These are phyloP conservation scores for Parotocinclus haroldoi DNA, from an alignment of 2,797 vertebrate species.

Conservation along the genomic window DNA sequence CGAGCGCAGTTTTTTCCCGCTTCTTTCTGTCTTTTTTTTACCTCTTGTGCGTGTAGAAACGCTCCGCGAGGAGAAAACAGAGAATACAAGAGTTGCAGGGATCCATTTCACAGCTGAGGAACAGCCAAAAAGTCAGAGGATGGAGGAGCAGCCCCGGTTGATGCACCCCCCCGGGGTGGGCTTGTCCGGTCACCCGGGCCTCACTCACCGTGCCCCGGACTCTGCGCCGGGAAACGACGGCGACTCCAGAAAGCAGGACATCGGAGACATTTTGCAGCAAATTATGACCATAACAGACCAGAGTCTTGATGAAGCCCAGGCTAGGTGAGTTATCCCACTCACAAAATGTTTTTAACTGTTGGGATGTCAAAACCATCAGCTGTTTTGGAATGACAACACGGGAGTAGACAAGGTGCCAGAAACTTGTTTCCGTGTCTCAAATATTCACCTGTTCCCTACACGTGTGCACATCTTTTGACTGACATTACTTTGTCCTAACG, in stretches of 20 bases:
- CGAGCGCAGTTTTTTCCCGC: slow-evolving; percentile 14
- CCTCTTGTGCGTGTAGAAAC: not conserved
- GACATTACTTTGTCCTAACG: not conserved
- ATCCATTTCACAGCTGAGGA: not conserved
- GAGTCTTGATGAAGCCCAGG: slow-evolving; percentile 97
- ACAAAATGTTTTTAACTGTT: slow-evolving; percentile 9
- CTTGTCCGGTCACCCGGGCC: slow-evolving; percentile 92
- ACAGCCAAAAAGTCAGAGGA: slow-evolving; percentile 60
- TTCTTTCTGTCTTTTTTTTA: not conserved
- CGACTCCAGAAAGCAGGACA: slow-evolving; percentile 94
- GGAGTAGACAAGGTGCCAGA: not conserved
- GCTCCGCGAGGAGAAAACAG: not conserved
- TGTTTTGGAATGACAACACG: not conserved
- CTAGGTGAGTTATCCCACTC: slow-evolving; percentile 77
- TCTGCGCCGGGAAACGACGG: slow-evolving; percentile 82
- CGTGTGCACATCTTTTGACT: not conserved
- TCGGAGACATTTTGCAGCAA: slow-evolving; percentile 97
- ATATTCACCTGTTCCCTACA: no score
- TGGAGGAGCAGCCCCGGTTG: slow-evolving; percentile 95
- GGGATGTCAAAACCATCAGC: not conserved
- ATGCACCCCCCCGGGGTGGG: slow-evolving; percentile 94
- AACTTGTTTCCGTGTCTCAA: not conserved
- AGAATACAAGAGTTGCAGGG: not conserved
- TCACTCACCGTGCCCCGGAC: slow-evolving; percentile 92
- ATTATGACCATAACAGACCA: slow-evolving; percentile 99